A percentile compares a stretch with the other conserved stretches of the same genome.
phyloP scores from a whole-genome alignment of 2,888 invertebrate genomes.

The Xylota segnis region DNA sequence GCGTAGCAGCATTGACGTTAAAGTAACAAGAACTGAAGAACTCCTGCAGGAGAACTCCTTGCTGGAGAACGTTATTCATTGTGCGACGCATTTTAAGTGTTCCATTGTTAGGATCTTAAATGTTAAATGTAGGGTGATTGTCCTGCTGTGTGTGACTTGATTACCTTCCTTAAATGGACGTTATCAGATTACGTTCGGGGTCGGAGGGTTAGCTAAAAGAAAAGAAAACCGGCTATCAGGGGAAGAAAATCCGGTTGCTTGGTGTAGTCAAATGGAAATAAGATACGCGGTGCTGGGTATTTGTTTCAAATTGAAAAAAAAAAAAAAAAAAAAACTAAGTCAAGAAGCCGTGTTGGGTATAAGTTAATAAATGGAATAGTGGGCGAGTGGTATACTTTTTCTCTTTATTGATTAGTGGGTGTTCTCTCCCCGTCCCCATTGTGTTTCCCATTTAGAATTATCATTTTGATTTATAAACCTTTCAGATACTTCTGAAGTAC shows the following conservation, averaged over 20 bases:
- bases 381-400: too few species aligned
- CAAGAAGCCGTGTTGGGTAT: too few species aligned
- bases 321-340: too few species aligned
- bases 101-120: conserved; percentile 51
- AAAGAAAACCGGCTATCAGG: not conserved
- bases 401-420: too few species aligned
- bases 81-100: conserved; percentile 53
- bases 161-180: conserved; percentile 38
- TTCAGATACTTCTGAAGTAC: too few species aligned
- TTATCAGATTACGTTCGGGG: conserved; percentile 38
- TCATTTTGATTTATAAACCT: too few species aligned
- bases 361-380: too few species aligned
- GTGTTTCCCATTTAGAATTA: too few species aligned
- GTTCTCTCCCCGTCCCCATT: too few species aligned
- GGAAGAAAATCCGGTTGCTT: conserved; percentile 7
- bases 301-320: not conserved
- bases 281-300: conserved; percentile 1
- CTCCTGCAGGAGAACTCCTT: conserved; percentile 18
- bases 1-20: conserved; percentile 20
- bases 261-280: conserved; percentile 17
- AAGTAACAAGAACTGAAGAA: conserved; percentile 8
- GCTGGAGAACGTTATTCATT: conserved; percentile 19
- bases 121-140: conserved; percentile 57
- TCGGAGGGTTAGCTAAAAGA: conserved; percentile 3
- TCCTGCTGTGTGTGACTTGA: conserved; percentile 34